Evolutionary conservation across 2,113 vertebrate genomes (phyloP).

Genomic region (Sus scrofa): T2T-Sscrofa CM000816.6:43652001-43652500

Average conservation of each 20-base stretch:
- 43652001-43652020: no score
- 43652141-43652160: slow-evolving; percentile 45
- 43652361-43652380: background rate
- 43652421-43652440: slow-evolving; percentile 5
- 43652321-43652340: slow-evolving; percentile 13
- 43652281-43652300: slow-evolving; percentile 32
- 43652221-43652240: background rate
- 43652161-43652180: background rate
- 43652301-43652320: background rate
- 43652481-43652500: no score
- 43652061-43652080: no score
- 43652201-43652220: slow-evolving; percentile 38
- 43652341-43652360: slow-evolving; percentile 33
- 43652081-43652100: no score
- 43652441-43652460: background rate
- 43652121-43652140: slow-evolving; percentile 34
- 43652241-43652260: background rate
- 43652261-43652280: background rate
- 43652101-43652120: background rate
- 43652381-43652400: slow-evolving; percentile 31
- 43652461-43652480: slow-evolving; percentile 1
- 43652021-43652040: no score
- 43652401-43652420: slow-evolving; percentile 17
- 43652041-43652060: no score
- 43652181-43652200: slow-evolving; percentile 35